phyloP scores from a whole-genome alignment of 2,797 vertebrate genomes.

The Cyclopterus lumpus region DNA sequence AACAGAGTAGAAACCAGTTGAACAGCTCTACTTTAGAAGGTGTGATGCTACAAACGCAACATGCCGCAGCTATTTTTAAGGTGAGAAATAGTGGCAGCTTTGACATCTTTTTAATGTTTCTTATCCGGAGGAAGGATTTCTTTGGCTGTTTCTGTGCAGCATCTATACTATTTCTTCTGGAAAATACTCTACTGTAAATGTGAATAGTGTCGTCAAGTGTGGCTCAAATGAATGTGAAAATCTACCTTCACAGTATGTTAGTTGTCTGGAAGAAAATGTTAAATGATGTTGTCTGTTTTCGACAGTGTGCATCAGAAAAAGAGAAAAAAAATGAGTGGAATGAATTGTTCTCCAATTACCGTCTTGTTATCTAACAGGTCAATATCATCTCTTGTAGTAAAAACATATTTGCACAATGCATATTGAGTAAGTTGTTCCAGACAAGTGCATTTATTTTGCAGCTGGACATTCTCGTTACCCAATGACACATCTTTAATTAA shows the following conservation, averaged over 20 bases:
- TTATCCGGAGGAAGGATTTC: not conserved
- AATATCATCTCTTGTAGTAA: conserved; percentile 14
- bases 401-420: conserved; percentile 16
- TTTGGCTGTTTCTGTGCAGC: conserved; percentile 22
- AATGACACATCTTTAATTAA: conserved; percentile 24
- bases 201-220: conserved; percentile 11
- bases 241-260: conserved; percentile 11
- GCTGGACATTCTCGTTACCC: conserved; percentile 27
- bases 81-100: conserved; percentile 40
- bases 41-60: conserved; percentile 57
- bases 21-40: conserved; percentile 48
- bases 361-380: conserved; percentile 23
- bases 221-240: conserved; percentile 27
- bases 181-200: conserved; percentile 19
- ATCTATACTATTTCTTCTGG: conserved; percentile 3
- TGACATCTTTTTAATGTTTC: conserved; percentile 27
- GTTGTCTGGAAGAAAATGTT: conserved; percentile 11
- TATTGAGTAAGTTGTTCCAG: conserved; percentile 18
- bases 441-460: conserved; percentile 21
- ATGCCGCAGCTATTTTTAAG: conserved; percentile 63
- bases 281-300: conserved; percentile 19
- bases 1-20: conserved; percentile 52
- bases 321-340: conserved; percentile 1
- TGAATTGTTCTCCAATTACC: conserved; percentile 5
- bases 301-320: conserved; percentile 1